These are phyloP conservation scores for Syngnathus rostellatus DNA, from an alignment of 2,797 vertebrate species.

Conservation along the genomic window DNA sequence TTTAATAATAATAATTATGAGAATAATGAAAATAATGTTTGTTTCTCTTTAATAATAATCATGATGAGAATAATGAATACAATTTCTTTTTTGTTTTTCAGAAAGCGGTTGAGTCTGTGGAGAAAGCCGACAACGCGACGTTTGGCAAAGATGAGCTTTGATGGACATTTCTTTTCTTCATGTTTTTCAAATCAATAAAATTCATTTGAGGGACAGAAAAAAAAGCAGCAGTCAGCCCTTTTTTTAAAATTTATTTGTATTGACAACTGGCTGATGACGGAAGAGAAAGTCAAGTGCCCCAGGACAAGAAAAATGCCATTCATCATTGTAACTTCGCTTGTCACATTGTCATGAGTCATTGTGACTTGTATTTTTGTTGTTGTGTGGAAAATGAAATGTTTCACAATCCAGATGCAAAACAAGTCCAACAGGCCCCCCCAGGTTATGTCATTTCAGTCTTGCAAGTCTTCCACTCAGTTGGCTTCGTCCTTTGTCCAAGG, in stretches of 20 bases:
- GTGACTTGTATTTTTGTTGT: too few relatives aligned
- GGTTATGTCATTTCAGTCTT: background rate
- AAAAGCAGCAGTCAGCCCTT: background rate
- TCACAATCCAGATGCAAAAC: constrained; percentile 49
- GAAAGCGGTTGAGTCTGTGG: constrained; percentile 34
- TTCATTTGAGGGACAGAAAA: constrained; percentile 6
- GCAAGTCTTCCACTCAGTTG: background rate
- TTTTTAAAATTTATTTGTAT: too few relatives aligned
- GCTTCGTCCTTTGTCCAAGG: background rate
- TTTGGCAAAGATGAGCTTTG: constrained; percentile 66
- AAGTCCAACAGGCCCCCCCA: constrained; percentile 34
- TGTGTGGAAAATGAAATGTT: constrained; percentile 17
- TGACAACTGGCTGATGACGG: too few relatives aligned
- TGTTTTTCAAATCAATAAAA: constrained; percentile 54
- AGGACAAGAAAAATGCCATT: background rate
- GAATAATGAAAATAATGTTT: too few relatives aligned
- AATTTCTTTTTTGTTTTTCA: constrained; percentile 12
- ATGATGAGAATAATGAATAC: background rate
- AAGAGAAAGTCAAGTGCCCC: too few relatives aligned
- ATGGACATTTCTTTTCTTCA: constrained; percentile 20
- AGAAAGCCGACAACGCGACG: constrained; percentile 34
- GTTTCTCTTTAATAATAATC: background rate
- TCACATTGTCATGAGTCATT: too few relatives aligned
- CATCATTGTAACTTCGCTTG: background rate
- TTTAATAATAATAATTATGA: too few relatives aligned